These are phyloP conservation scores for Meliscaeva auricollis DNA, from an alignment of 2,888 invertebrate genomes.

Conservation along the genomic window DNA sequence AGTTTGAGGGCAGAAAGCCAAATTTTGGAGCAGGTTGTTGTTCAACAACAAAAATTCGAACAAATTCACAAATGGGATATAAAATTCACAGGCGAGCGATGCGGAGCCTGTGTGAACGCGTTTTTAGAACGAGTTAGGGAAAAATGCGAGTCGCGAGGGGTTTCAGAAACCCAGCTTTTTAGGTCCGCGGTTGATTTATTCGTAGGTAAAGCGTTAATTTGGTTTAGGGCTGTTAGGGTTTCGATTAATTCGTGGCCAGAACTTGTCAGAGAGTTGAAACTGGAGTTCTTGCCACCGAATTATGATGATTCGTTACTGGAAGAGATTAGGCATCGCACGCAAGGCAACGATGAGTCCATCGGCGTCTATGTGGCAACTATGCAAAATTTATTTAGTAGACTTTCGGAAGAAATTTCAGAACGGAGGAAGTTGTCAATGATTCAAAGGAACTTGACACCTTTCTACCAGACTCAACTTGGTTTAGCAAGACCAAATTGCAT, in stretches of 20 bases:
- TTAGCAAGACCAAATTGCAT: not conserved
- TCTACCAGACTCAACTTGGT: slow-evolving; percentile 7
- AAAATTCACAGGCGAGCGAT: not conserved
- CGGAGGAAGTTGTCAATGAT: slow-evolving; percentile 4
- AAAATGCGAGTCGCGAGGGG: not conserved
- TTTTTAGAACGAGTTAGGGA: not conserved
- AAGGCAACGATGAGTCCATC: not conserved
- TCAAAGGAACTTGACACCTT: slow-evolving; percentile 7
- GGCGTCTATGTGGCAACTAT: not conserved
- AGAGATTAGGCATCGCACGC: slow-evolving; percentile 1
- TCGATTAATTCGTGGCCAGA: not conserved
- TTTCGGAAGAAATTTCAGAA: not conserved
- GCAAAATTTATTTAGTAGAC: slow-evolving; percentile 3
- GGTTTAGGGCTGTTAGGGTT: not conserved
- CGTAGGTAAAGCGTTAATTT: not conserved
- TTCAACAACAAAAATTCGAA: not conserved
- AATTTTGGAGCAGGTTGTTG: not conserved
- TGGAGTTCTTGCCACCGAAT: slow-evolving; percentile 23
- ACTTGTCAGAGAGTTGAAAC: not conserved
- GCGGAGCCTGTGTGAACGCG: not conserved
- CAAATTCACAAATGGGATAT: not conserved
- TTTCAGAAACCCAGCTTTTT: not conserved
- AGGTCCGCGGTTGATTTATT: not conserved
- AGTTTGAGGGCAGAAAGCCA: not conserved
- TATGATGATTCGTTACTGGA: not conserved